Evolutionary conservation across 2,797 vertebrate genomes (phyloP).

Genomic region (Hemibagrus guttatus): DNA sequence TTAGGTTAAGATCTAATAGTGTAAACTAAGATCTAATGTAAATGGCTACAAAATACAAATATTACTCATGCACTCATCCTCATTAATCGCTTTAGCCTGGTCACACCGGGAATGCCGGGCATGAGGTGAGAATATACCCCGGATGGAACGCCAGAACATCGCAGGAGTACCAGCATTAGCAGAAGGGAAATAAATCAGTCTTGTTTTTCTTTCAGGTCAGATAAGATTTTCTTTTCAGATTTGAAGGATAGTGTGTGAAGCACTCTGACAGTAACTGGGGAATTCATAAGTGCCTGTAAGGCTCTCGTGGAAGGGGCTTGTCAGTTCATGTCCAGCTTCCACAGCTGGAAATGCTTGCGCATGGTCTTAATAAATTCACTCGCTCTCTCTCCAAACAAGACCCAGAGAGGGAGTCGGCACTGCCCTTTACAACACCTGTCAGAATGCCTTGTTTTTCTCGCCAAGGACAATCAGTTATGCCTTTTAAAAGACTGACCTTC

Average conservation of each 20-base stretch:
- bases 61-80: background rate
- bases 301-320: conserved; percentile 38
- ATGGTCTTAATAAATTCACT: conserved; percentile 50
- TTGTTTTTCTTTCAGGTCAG: conserved; percentile 34
- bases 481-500: conserved; percentile 32
- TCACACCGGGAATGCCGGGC: background rate
- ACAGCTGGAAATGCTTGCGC: conserved; percentile 40
- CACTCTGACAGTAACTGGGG: conserved; percentile 47
- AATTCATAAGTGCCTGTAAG: conserved; percentile 47
- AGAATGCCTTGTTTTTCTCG: conserved; percentile 36
- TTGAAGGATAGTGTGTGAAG: conserved; percentile 31
- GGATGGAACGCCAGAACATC: background rate
- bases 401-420: conserved; percentile 43
- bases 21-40: background rate
- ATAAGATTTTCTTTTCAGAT: conserved; percentile 32
- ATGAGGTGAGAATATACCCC: background rate
- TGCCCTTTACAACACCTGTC: conserved; percentile 45
- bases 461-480: conserved; percentile 40
- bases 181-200: conserved; percentile 13
- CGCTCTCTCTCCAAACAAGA: conserved; percentile 40
- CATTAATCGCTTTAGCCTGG: background rate
- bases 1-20: too few relatives aligned
- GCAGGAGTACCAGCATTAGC: conserved; percentile 3
- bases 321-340: conserved; percentile 42
- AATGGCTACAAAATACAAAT: background rate